Base-by-base conservation (phyloP, 2,113 vertebrate species). In the Chaenocephalus aceratus region DNA sequence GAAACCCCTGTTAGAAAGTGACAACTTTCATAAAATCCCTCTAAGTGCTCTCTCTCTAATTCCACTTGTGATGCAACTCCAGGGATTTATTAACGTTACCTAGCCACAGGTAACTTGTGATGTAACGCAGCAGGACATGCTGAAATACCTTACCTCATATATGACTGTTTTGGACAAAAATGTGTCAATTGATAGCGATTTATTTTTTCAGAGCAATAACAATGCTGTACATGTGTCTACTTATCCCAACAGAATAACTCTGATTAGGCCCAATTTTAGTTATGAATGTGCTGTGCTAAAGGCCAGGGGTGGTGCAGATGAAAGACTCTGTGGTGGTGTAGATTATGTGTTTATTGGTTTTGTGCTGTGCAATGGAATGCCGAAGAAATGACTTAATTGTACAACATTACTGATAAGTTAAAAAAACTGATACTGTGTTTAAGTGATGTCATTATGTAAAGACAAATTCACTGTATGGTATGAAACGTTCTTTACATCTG, bases 81-180 rank as follows among this genome's bases (percentile, higher is more conserved):
- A 53, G 54, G 16, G 80, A 69, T 41, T 71, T 46, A 41, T 41
- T 41, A 41, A 41, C 36, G 34, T 75, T 72, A 45, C 46, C 49
- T 48, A 72, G 82, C 62, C 59, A 66, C 82, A 88, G 82, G 83
- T 88, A 83, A 80, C 15, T 44, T 1, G 2, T 52, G 56, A 21
- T 61, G 23, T 26, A 70, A 74, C 23, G 15, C 57, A 72, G 73
- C 65, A 76, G 53, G 79, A 75, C 30, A 75, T 23, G 10, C 30
- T 63, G 59, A n/a, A 52, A 15, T 66, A 16, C 15, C 8, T 73
- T 64, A 13, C 52, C 10, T 6, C 16, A 30, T 3, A 36, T 13
- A 15, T 57, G 1, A 34, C 53, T 57, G 18, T 36, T 67, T 64
- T 23, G 41, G 45, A 4, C 10, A 52, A 52, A 66, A 1, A 1